Base-by-base conservation (phyloP, 2,888 invertebrate genomes). In the Drosophila pseudotalamancana region DNA sequence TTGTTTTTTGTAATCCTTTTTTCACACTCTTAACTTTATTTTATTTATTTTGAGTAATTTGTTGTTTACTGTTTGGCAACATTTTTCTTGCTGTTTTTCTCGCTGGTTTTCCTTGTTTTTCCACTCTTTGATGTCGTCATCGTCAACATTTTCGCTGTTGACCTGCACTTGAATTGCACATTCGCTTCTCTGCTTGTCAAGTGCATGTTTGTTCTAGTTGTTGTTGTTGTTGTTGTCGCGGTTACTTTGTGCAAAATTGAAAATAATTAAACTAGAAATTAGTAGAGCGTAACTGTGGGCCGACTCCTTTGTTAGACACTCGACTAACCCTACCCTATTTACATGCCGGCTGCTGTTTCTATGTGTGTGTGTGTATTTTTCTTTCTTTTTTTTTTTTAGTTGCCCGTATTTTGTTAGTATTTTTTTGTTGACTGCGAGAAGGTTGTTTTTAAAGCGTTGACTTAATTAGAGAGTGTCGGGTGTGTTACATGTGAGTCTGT, bases 181-280 rank as follows among this genome's bases (percentile, higher is more conserved):
- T 79, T 66, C 70, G 57, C 62, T 50, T 69, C 51, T 66, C 49
- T 57, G 64, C 54, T 59, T 64, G 72, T 77, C 77, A 78, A 77
- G 77, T 77, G 77, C 68, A 65, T 65, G 71, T 56, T 66, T 53
- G 49, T 40, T 64, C 45, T 37, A 48, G 48, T 59, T 48, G 56
- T 39, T 40, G 74, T 46, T 49, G 59, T 54, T 53, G 63, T 49
- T 65, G 64, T 55, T 59, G 66, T 70, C 70, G 76, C 67, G 76
- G 73, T 78, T 80, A 86, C 84, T 83, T 83, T 83, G 84, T 72
- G 71, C 59, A 65, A 81, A 81, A 81, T 81, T 72, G 63, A 69
- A 84, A 81, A 85, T 81, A 81, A 81, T 81, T 85, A 85, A 85
- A 82, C 83, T 69, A 69, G 66, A 74, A 83, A 86, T 83, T 84